phyloP scores from a whole-genome alignment of 2,888 invertebrate species.

The Drosophila leonis region DNA sequence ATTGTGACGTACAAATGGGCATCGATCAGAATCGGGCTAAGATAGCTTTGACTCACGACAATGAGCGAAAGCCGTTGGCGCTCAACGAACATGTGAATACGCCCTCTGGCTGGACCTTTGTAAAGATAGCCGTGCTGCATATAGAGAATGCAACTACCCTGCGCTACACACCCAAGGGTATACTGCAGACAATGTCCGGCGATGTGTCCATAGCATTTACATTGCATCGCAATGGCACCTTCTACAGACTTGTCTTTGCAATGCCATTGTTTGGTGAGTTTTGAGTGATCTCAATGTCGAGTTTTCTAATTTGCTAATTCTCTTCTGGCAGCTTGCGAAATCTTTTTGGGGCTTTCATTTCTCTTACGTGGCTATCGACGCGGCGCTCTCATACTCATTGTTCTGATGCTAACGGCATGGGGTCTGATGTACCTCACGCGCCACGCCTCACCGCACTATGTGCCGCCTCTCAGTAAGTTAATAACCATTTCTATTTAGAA shows the following conservation, averaged over 20 bases:
- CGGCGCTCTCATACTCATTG: slow-evolving; percentile 78
- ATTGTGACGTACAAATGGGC: slow-evolving; percentile 79
- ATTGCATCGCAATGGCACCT: slow-evolving; percentile 77
- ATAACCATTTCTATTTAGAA: not conserved
- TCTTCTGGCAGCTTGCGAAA: slow-evolving; percentile 70
- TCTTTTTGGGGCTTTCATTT: slow-evolving; percentile 80
- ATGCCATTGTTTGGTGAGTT: slow-evolving; percentile 80
- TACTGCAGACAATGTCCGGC: slow-evolving; percentile 69
- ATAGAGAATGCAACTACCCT: slow-evolving; percentile 55
- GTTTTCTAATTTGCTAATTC: too few relatives aligned
- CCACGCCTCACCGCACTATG: slow-evolving; percentile 80
- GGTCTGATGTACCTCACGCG: slow-evolving; percentile 81
- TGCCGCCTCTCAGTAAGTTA: slow-evolving; percentile 81
- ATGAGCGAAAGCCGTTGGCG: slow-evolving; percentile 52
- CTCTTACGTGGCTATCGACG: slow-evolving; percentile 78
- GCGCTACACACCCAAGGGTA: slow-evolving; percentile 65
- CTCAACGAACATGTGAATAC: slow-evolving; percentile 73
- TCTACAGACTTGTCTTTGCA: slow-evolving; percentile 80
- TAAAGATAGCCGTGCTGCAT: slow-evolving; percentile 63
- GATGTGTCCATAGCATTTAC: slow-evolving; percentile 76
- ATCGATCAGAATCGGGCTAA: slow-evolving; percentile 45
- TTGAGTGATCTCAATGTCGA: not conserved
- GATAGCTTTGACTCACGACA: slow-evolving; percentile 63
- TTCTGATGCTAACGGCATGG: slow-evolving; percentile 72
- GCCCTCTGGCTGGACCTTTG: slow-evolving; percentile 80